These are phyloP conservation scores for Philotrypesis tridentata DNA, from an alignment of 1,140 invertebrate species.

Conservation along the genomic window DNA sequence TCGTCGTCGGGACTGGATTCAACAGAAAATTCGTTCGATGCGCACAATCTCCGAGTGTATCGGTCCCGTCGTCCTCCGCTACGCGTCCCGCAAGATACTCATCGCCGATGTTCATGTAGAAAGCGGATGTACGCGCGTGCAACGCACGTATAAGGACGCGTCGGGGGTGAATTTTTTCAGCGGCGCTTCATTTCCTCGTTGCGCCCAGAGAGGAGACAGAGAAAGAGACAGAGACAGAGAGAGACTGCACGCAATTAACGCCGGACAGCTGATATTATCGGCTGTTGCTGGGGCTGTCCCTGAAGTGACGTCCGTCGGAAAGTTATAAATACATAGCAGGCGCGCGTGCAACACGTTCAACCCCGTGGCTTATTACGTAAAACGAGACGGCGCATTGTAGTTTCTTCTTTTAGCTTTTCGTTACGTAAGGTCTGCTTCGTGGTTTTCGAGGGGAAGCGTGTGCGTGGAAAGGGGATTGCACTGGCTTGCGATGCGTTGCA, in stretches of 20 bases:
- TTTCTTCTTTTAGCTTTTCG: background rate
- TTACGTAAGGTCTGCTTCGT: background rate
- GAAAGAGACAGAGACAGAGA: background rate
- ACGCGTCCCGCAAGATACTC: background rate
- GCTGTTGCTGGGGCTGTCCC: background rate
- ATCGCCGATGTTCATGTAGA: too few relatives aligned
- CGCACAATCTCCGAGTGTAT: too few relatives aligned
- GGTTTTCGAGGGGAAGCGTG: too few relatives aligned
- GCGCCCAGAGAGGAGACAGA: too few relatives aligned
- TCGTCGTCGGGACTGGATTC: background rate
- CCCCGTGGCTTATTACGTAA: slow-evolving; percentile 6
- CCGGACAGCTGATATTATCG: slow-evolving; percentile 30
- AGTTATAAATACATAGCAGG: slow-evolving; percentile 14
- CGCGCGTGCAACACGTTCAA: background rate
- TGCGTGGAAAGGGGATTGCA: background rate
- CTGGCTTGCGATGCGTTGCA: too few relatives aligned
- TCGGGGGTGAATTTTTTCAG: slow-evolving; percentile 1
- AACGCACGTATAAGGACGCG: too few relatives aligned
- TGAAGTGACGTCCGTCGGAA: slow-evolving; percentile 25
- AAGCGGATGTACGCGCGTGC: too few relatives aligned
- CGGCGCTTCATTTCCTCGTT: slow-evolving; percentile 7
- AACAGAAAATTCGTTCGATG: background rate
- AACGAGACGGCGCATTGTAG: background rate
- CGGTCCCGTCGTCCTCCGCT: too few relatives aligned
- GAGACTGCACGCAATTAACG: background rate